These are phyloP conservation scores for Andrena trimmerana DNA, from an alignment of 2,888 invertebrate genomes.

Conservation along the genomic window DNA sequence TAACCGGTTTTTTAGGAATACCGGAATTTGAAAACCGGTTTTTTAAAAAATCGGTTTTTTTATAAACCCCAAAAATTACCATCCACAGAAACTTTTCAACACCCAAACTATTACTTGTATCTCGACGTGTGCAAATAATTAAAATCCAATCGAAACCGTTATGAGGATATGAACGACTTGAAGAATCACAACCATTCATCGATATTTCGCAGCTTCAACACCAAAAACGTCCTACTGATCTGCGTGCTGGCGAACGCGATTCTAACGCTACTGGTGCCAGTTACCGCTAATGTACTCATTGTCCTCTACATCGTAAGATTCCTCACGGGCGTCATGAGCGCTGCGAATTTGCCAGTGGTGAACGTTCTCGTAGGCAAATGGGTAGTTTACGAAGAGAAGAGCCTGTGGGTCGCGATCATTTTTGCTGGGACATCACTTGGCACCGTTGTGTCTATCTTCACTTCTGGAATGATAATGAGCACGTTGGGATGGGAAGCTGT, in stretches of 20 bases:
- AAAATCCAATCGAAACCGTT: too few relatives aligned
- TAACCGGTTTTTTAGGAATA: too few relatives aligned
- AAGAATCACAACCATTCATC: neutral
- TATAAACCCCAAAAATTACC: too few relatives aligned
- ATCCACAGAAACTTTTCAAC: too few relatives aligned
- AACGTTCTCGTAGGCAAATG: conserved; percentile 83
- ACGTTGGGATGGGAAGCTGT: conserved; percentile 79
- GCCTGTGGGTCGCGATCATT: conserved; percentile 82
- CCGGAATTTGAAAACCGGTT: too few relatives aligned
- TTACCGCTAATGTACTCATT: conserved; percentile 63
- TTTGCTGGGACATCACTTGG: conserved; percentile 82
- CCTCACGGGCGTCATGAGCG: conserved; percentile 78
- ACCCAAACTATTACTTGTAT: too few relatives aligned
- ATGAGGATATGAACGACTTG: neutral
- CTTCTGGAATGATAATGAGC: conserved; percentile 80
- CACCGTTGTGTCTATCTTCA: conserved; percentile 82
- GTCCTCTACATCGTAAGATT: conserved; percentile 77
- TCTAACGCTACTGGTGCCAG: conserved; percentile 79
- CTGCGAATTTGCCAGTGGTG: conserved; percentile 82
- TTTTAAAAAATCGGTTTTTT: too few relatives aligned
- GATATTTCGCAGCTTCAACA: conserved; percentile 77
- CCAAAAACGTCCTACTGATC: conserved; percentile 78
- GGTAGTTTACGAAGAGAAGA: conserved; percentile 83
- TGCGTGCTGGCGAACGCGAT: conserved; percentile 79
- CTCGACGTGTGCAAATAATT: too few relatives aligned